Evolutionary conservation across 2,888 invertebrate genomes (phyloP).

Genomic region (Resseliella maxima): DNA sequence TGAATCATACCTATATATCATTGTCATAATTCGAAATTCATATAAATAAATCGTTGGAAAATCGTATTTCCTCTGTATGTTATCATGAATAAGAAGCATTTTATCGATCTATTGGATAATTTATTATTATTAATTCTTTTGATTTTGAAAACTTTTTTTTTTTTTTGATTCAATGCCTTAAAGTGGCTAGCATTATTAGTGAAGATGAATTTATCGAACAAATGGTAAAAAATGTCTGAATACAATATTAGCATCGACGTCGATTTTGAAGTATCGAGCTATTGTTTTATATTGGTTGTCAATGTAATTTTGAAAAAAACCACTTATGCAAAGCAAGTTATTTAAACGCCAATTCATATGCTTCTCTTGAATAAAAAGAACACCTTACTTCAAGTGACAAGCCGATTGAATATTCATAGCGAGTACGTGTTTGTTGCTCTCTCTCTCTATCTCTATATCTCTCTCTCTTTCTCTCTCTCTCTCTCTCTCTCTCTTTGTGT

Average conservation of each 20-base stretch:
- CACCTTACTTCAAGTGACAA: neutral
- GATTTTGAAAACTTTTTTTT: neutral
- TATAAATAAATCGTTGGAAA: neutral
- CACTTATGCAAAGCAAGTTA: neutral
- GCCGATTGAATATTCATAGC: neutral
- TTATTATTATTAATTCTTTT: neutral
- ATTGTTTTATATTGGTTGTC: conserved; percentile 11
- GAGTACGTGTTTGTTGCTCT: neutral
- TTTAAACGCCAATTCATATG: conserved; percentile 30
- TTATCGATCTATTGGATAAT: neutral
- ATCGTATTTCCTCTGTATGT: neutral
- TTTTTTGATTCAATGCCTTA: too few species aligned
- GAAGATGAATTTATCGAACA: too few species aligned
- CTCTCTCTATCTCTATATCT: too few species aligned
- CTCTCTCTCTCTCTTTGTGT: too few species aligned
- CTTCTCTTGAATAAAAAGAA: conserved; percentile 9
- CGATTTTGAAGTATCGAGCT: neutral
- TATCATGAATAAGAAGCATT: neutral
- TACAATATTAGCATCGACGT: neutral
- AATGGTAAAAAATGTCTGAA: too few species aligned
- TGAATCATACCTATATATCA: neutral
- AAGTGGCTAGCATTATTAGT: too few species aligned
- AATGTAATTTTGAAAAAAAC: neutral
- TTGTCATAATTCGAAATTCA: neutral
- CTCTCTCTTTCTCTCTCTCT: too few species aligned